phyloP scores from a whole-genome alignment of 2,888 invertebrate genomes.

The Dione juno region DNA sequence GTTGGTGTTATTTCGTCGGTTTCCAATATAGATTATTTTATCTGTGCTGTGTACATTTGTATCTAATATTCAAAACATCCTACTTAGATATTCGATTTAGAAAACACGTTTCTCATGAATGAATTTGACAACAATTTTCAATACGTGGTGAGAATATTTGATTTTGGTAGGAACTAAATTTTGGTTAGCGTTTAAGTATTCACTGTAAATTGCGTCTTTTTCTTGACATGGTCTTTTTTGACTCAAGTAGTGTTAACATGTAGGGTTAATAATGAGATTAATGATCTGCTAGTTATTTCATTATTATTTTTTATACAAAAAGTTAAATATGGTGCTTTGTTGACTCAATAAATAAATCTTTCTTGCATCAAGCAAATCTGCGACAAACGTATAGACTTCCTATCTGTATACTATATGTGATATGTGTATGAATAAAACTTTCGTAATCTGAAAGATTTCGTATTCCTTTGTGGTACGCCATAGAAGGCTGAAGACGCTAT shows the following conservation, averaged over 20 bases:
- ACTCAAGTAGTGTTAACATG: not conserved
- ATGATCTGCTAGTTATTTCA: no score
- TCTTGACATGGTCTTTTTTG: not conserved
- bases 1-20: conserved; percentile 38
- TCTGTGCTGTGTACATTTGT: conserved; percentile 20
- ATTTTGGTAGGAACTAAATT: not conserved
- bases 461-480: conserved; percentile 22
- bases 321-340: no score
- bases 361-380: not conserved
- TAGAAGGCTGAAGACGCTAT: conserved; percentile 26
- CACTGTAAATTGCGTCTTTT: not conserved
- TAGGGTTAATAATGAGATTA: not conserved
- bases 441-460: conserved; percentile 7
- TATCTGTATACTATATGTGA: not conserved
- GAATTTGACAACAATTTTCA: conserved; percentile 20
- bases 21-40: conserved; percentile 37
- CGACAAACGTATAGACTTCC: not conserved
- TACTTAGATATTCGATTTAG: conserved; percentile 25
- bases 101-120: conserved; percentile 24
- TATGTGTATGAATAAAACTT: conserved; percentile 12
- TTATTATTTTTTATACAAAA: no score
- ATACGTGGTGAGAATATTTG: not conserved
- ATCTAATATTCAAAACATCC: conserved; percentile 11
- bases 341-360: no score
- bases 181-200: conserved; percentile 3